Percentiles rank a stretch among this genome's conserved stretches.
Conservation (phyloP, 2,113 vertebrate species). For the Crotalus helleri region DNA sequence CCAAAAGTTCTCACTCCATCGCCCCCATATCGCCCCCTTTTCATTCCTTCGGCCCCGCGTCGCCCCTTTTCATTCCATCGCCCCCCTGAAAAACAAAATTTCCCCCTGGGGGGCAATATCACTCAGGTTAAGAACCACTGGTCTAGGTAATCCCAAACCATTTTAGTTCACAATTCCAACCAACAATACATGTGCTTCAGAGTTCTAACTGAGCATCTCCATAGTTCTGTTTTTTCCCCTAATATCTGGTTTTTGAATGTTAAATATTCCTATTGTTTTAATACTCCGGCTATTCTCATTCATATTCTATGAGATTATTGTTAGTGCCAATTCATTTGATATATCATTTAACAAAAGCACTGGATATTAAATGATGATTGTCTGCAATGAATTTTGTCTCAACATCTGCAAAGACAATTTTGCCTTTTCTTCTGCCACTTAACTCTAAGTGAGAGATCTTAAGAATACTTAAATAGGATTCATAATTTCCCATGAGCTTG, state of each 20-base stretch:
- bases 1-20: no score
- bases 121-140: no score
- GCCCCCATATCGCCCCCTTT: no score
- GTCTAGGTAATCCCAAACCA: not conserved
- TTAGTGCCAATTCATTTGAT: constrained; percentile 75
- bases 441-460: constrained; percentile 75
- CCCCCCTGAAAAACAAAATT: no score
- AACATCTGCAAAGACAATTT: constrained; percentile 80
- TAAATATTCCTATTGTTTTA: constrained; percentile 80
- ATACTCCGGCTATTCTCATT: constrained; percentile 76
- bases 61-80: no score
- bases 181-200: not conserved
- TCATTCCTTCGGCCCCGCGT: no score
- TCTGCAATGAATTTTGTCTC: constrained; percentile 77
- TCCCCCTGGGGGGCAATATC: no score
- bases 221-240: constrained; percentile 42
- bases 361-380: constrained; percentile 80
- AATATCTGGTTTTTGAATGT: constrained; percentile 60
- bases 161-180: not conserved
- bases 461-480: constrained; percentile 74
- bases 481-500: constrained; percentile 60
- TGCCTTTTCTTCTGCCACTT: constrained; percentile 75
- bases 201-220: constrained; percentile 47
- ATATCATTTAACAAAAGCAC: constrained; percentile 78
- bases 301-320: constrained; percentile 76